Base-by-base conservation (phyloP, 2,888 invertebrate genomes). In the Anaspis maculata region DNA sequence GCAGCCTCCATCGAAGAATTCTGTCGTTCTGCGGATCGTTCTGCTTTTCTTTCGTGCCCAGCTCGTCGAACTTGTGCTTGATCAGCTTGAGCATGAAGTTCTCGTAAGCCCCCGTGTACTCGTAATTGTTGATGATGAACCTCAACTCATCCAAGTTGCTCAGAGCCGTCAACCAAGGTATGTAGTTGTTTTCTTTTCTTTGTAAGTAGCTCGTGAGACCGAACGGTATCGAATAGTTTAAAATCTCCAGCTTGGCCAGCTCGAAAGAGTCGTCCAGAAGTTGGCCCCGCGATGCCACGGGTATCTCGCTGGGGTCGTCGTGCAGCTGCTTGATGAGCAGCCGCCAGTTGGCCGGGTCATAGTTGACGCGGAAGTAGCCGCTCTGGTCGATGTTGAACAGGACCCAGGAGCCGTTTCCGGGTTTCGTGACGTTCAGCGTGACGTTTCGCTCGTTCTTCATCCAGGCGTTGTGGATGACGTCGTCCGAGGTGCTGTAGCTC, bases 261-360 rank as follows among this genome's bases (percentile, higher is more conserved):
- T 77, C 76, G 56, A 79, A 75, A 1, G 80, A 75, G 52, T 87
- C 86, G 52, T 84, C 81, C 5, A 87, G 70, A 0, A 86, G 64
- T 54, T 85, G 83, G 0, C 80, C 80, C 32, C 79, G 70, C 16
- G 77, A 76, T 2, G 76, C 66, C 0, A 75, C 66, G 1, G 76
- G 71, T 29, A 77, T 72, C 2, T 69, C 61, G 2, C 56, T 45
- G 1, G 69, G 56, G 25, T 60, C 48, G 26, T 45, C 46, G 24
- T 52, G 40, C 0, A 77, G 52, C 1, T 71, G 71, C 3, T 62
- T 46, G 26, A 62, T 65, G 0, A 78, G 56, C 0, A 73, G 45
- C 27, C 68, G 63, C 77, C 77, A 78, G 54, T 76, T 77, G 15
- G 56, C 57, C 19, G 57, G 47, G 49, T 77, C 77, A 55, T 78